Evolutionary conservation across 2,797 vertebrate species (phyloP).

Genomic region (Hirundo rustica): DNA sequence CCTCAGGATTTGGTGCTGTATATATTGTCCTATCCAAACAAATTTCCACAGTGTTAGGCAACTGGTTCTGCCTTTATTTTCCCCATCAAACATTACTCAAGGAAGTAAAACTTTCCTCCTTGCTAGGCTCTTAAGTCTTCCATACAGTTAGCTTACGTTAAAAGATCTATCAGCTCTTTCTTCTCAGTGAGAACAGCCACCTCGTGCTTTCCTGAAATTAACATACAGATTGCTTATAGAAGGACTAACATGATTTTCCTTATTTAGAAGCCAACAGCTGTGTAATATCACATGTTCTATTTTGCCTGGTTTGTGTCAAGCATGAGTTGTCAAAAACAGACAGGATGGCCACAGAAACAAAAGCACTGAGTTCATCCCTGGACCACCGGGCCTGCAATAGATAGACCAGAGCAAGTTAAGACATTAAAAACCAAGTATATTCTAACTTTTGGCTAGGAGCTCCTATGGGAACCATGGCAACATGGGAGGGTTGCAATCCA

Average conservation of each 20-base stretch:
- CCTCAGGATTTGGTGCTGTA: not conserved
- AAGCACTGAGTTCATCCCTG: not conserved
- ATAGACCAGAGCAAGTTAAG: not conserved
- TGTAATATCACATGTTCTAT: constrained; percentile 38
- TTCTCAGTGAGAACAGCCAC: not conserved
- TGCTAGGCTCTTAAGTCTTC: not conserved
- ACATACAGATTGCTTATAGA: constrained; percentile 28
- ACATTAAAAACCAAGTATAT: not conserved
- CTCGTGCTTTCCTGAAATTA: constrained; percentile 30
- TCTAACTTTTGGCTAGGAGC: not conserved
- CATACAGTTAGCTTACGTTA: not conserved
- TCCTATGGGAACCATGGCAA: not conserved
- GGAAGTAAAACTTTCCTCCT: not conserved
- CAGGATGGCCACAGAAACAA: not conserved
- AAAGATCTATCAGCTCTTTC: not conserved
- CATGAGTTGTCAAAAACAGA: constrained; percentile 34
- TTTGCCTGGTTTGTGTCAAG: constrained; percentile 38
- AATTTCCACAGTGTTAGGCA: not conserved
- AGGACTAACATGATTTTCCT: constrained; percentile 31
- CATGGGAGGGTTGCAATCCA: not conserved
- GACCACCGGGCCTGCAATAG: not conserved
- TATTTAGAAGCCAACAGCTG: constrained; percentile 56
- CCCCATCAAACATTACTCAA: not conserved
- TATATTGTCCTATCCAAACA: not conserved
- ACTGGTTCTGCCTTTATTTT: not conserved